These are phyloP conservation scores for Mus pahari DNA, from an alignment of 2,113 vertebrate species.

Conservation along the genomic window DNA sequence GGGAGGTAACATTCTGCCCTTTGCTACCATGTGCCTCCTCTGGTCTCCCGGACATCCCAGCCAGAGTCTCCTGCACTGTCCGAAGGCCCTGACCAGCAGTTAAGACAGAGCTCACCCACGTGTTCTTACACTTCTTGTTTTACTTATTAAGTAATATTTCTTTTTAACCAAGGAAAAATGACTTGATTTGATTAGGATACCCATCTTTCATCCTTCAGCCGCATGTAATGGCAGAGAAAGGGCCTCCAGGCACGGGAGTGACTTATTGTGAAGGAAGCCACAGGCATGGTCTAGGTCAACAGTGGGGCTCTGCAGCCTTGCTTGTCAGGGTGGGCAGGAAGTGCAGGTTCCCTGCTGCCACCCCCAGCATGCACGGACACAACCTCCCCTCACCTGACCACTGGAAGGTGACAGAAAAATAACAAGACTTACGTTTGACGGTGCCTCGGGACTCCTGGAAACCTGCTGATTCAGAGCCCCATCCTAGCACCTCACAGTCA, in stretches of 20 bases:
- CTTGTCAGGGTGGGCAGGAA: background rate
- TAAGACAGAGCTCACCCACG: background rate
- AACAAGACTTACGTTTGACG: constrained; percentile 94
- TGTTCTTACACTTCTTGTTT: background rate
- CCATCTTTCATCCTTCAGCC: background rate
- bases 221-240: background rate
- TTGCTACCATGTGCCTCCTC: background rate
- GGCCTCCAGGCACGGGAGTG: background rate
- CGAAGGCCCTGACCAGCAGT: background rate
- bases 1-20: background rate
- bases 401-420: constrained; percentile 16
- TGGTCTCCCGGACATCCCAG: background rate
- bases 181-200: background rate
- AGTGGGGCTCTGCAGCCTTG: background rate
- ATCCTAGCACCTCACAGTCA: constrained; percentile 92
- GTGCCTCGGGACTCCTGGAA: constrained; percentile 97
- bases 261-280: background rate
- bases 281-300: background rate
- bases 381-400: background rate
- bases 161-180: background rate
- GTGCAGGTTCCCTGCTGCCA: background rate
- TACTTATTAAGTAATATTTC: background rate
- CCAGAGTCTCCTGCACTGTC: background rate
- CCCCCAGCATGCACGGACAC: background rate
- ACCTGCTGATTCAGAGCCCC: constrained; percentile 94